Evolutionary conservation across 2,113 vertebrate species (phyloP), one percentile per base, ranked within the genome.

Genomic region (Microtus pennsylvanicus): DNA sequence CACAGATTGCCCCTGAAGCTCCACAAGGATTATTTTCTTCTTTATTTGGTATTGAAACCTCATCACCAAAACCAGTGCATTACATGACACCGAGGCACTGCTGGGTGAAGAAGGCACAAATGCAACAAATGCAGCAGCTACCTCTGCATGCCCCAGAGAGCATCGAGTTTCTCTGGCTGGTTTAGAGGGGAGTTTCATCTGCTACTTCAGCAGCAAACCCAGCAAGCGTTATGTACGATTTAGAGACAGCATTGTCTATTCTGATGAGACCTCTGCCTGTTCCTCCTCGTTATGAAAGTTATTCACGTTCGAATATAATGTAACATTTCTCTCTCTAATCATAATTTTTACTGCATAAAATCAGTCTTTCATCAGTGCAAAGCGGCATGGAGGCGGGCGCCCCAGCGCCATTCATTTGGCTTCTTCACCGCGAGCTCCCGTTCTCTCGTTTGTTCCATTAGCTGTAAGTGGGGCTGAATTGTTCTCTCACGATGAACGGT

Each of bases 401-500:
- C 38, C 65, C 52, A 74, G 45, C 26, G 50, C 33, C 26, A 72
- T 85, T 92, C 28, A 82, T 75, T 92, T 13, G 1, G 17, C 7
- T 61, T 94, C 52, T 92, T 88, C 55, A 47, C 38, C 1, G 0
- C 35, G 47, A 21, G 52, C 78, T 89, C 45, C 50, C 16, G 7
- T 91, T 92, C 94, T 89, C 85, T 90, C 72, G 47, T 87, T 95
- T 94, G 70, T 86, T 92, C 88, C 76, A 90, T 92, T 91, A 92
- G 83, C 72, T 26, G 21, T 65, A 81, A 92, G 87, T 45, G 13
- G 33, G 76, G 72, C 75, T 67, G 72, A 86, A 91, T 74, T 91
- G 78, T 90, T 91, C 96, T 61, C 95, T 97, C 61, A 38, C 6
- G 72, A 95, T 69, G 13, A 94, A 96, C 96, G 45, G 61, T 93